A percentile compares a stretch with the other conserved stretches of the same genome.
phyloP scores from a whole-genome alignment of 2,113 vertebrate species.

The Pomatostomus ruficeps region DNA sequence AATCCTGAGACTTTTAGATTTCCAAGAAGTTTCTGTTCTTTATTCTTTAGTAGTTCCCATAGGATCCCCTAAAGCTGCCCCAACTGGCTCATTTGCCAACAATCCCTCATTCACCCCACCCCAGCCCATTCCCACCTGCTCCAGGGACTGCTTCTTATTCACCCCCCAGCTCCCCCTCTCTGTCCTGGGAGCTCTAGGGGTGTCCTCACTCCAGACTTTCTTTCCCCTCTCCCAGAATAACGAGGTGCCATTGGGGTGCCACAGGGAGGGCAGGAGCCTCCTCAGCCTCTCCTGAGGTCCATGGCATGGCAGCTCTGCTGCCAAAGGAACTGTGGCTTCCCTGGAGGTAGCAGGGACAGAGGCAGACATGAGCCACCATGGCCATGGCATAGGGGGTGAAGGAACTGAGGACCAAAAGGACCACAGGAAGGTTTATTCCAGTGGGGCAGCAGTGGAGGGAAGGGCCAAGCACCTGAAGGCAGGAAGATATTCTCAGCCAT shows the following conservation, averaged over 20 bases:
- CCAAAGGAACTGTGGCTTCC: accelerated
- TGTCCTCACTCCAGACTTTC: background rate
- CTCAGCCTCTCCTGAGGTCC: background rate
- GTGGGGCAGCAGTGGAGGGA: background rate
- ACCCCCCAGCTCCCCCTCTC: accelerated
- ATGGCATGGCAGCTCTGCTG: background rate
- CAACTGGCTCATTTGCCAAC: background rate
- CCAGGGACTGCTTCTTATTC: background rate
- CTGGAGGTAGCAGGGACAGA: background rate
- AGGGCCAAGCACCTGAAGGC: background rate
- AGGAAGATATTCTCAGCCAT: background rate
- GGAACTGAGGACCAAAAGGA: background rate
- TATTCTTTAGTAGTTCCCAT: background rate
- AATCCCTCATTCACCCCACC: background rate
- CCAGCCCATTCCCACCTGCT: background rate
- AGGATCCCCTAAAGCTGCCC: background rate
- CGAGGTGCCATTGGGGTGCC: background rate
- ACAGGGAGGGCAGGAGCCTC: background rate
- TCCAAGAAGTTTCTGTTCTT: background rate
- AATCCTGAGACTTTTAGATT: background rate
- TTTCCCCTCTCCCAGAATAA: background rate
- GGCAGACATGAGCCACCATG: accelerated
- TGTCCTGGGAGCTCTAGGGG: background rate
- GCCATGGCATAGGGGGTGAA: background rate
- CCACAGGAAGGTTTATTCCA: background rate